Evolutionary conservation across 2,797 vertebrate species (phyloP), one percentile per base, ranked within the genome.

Genomic region (Catamblyrhynchus diadema): DNA sequence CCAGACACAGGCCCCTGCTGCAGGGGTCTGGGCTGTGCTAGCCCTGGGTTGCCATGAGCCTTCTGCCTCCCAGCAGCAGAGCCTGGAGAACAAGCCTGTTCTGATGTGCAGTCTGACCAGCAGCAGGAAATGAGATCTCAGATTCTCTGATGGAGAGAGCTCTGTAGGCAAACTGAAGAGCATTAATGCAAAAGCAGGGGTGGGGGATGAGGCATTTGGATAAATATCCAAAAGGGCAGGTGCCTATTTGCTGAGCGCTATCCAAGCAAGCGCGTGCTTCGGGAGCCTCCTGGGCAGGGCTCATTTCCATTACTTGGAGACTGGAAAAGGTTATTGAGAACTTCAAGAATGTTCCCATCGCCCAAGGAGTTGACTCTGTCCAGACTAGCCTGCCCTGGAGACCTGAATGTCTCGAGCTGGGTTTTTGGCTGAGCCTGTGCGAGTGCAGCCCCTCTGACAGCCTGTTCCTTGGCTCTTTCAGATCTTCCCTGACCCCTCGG

Each of bases 401-500:
- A 86, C 54, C 32, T 0, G 1, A 42, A 35, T 47, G 33, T 86
- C 72, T 91, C 4, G 12, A 74, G 62, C 5, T 90, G 59, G 27
- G 30, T 75, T 83, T 77, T 90, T 60, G 77, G 32, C 48, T 62
- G 19, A 69, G 66, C 1, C 28, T 44, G 17, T 48, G 62, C 65
- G 69, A 48, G 25, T 0, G 4, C 70, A 85, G 20, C 71, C 51
- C 39, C 8, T 24, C 14, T 97, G 42, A 97, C 70, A 18, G 5
- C 0, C 33, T 48, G 4, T 87, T 93, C 48, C 21, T 87, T 93
- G 94, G 32, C 28, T 64, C 22, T 96, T 96, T 69, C 97, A 99
- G 99, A 99, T 99, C 96, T 99, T 99, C 91, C 99, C 99, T 0
- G 99, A 99, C 94, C 99, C 99, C 0, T 99, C 99, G 0, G 99